Evolutionary conservation across 2,888 invertebrate species (phyloP).

Genomic region (Thymelicus acteon): DNA sequence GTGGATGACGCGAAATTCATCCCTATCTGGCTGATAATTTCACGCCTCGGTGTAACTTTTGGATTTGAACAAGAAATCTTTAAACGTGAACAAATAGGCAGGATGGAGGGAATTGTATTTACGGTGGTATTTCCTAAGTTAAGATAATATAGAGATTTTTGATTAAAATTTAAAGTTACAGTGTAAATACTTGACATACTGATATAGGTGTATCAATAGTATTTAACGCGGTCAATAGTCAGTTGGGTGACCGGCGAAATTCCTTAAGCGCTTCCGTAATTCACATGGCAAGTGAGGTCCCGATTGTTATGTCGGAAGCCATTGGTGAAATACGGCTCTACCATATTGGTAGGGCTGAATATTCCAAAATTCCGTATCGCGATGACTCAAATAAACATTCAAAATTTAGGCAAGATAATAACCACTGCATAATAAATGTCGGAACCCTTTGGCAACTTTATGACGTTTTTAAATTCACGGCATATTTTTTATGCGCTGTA

Average conservation of each 20-base stretch:
- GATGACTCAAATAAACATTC: conserved; percentile 24
- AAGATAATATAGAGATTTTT: too few species aligned
- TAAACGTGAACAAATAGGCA: conserved; percentile 28
- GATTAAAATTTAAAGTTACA: too few species aligned
- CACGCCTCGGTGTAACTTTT: conserved; percentile 74
- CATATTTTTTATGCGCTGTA: conserved; percentile 53
- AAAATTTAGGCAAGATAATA: conserved; percentile 37
- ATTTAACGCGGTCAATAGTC: too few species aligned
- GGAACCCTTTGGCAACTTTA: conserved; percentile 47
- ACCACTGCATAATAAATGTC: conserved; percentile 45
- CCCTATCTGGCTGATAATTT: conserved; percentile 76
- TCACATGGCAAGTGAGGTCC: too few species aligned
- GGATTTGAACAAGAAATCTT: conserved; percentile 66
- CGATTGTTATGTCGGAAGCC: too few species aligned
- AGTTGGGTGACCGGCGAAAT: too few species aligned
- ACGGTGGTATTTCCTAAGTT: background rate
- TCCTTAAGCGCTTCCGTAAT: too few species aligned
- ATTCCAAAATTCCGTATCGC: background rate
- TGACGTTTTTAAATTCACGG: conserved; percentile 50
- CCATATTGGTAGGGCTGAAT: background rate
- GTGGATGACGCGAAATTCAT: conserved; percentile 83
- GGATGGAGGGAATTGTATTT: background rate
- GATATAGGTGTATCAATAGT: too few species aligned
- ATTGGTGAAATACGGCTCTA: background rate
- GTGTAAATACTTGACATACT: too few species aligned